Percentiles rank a stretch among this genome's conserved stretches.
Evolutionary conservation across 2,888 invertebrate genomes (phyloP).

Genomic region (Euzetes globulus): DNA sequence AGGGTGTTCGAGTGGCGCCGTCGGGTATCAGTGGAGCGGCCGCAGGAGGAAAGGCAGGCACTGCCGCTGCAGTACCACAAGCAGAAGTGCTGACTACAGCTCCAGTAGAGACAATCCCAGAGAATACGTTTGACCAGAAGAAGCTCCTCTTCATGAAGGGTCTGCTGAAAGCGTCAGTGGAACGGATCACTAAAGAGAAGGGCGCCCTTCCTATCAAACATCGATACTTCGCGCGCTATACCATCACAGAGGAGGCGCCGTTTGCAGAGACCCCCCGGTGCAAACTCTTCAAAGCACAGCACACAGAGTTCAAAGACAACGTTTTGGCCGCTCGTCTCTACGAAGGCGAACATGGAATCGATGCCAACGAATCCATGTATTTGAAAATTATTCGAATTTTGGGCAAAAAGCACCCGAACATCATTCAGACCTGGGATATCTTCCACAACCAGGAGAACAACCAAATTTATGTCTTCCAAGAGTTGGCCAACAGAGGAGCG

Average conservation of each 20-base stretch:
- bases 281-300: slow-evolving; percentile 5
- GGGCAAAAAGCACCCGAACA: slow-evolving; percentile 29
- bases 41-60: neutral
- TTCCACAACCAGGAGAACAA: slow-evolving; percentile 11
- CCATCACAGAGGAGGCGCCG: neutral
- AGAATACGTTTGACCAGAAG: neutral
- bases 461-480: slow-evolving; percentile 25
- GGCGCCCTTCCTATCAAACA: neutral
- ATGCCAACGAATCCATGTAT: neutral
- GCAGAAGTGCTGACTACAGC: neutral
- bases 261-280: neutral
- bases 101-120: neutral
- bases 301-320: slow-evolving; percentile 16
- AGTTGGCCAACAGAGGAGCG: slow-evolving; percentile 13
- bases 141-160: slow-evolving; percentile 2
- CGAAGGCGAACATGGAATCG: neutral
- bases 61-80: neutral
- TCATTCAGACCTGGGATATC: slow-evolving; percentile 28
- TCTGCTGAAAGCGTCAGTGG: neutral
- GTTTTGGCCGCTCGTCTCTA: neutral
- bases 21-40: neutral
- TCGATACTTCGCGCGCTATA: neutral
- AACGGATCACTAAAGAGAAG: neutral
- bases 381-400: slow-evolving; percentile 18
- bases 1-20: neutral